Percentiles rank a stretch among this genome's conserved stretches.
Evolutionary conservation across 2,888 invertebrate genomes (phyloP).

Genomic region (Thera britannica): DNA sequence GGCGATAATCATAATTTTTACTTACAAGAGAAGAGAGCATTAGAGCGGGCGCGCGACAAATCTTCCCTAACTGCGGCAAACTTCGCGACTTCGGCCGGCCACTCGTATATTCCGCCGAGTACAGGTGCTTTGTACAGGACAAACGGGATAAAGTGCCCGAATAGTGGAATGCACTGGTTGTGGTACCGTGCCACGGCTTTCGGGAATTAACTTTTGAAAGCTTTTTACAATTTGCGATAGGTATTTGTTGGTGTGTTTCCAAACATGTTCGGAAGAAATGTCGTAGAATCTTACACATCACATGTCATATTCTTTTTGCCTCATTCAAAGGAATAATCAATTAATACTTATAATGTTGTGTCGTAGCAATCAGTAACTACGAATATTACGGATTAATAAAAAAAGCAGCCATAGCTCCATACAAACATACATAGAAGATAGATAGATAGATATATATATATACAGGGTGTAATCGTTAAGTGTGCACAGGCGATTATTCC

Average conservation of each 20-base stretch:
- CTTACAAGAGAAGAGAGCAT: slow-evolving; percentile 79
- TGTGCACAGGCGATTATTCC: too few relatives aligned
- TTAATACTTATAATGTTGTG: neutral
- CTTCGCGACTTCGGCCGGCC: slow-evolving; percentile 75
- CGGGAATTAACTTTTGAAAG: slow-evolving; percentile 36
- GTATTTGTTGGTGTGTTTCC: slow-evolving; percentile 14
- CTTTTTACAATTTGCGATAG: slow-evolving; percentile 24
- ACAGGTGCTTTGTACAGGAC: slow-evolving; percentile 55
- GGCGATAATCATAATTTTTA: slow-evolving; percentile 85
- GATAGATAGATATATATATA: too few relatives aligned
- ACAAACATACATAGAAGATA: too few relatives aligned
- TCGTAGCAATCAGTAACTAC: too few relatives aligned
- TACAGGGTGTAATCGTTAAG: too few relatives aligned
- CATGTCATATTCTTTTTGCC: neutral
- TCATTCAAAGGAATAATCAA: neutral
- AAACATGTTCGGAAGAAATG: neutral
- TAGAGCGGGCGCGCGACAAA: slow-evolving; percentile 80
- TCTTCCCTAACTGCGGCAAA: slow-evolving; percentile 81
- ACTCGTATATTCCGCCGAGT: slow-evolving; percentile 66
- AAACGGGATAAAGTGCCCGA: slow-evolving; percentile 36
- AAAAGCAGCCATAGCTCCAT: too few relatives aligned
- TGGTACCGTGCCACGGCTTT: slow-evolving; percentile 32
- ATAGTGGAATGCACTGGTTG: slow-evolving; percentile 40
- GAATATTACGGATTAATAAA: too few relatives aligned
- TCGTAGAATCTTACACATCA: neutral